Evolutionary conservation across 2,113 vertebrate genomes (phyloP).

Genomic region (Microtus ochrogaster): DNA sequence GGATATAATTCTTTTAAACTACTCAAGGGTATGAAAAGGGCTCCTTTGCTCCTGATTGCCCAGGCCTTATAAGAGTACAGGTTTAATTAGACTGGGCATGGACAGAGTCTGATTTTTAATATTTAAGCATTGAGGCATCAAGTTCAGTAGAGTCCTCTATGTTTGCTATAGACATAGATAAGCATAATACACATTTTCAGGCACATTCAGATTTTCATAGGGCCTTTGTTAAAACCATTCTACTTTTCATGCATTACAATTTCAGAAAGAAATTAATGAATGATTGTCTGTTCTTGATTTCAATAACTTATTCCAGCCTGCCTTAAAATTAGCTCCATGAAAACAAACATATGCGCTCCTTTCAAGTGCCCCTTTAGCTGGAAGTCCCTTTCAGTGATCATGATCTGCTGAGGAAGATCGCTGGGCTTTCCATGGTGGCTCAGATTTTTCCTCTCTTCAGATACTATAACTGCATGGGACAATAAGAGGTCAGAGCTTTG

Average conservation of each 20-base stretch:
- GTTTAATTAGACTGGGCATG: background rate
- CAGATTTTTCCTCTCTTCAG: background rate
- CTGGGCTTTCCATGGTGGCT: background rate
- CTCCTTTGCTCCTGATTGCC: background rate
- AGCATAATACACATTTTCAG: background rate
- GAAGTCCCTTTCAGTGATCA: background rate
- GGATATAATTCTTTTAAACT: background rate
- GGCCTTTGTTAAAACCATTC: background rate
- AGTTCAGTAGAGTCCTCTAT: background rate
- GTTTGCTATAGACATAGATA: background rate
- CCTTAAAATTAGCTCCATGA: background rate
- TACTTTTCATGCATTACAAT: background rate
- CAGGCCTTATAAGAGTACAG: fast-evolving
- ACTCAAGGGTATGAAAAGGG: background rate
- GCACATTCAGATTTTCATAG: background rate
- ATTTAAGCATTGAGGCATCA: background rate
- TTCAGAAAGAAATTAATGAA: background rate
- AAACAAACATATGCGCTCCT: background rate
- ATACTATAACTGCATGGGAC: background rate
- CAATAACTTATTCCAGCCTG: background rate
- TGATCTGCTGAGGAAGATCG: background rate
- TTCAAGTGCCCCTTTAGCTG: background rate
- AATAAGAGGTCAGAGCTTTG: background rate
- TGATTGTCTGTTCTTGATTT: background rate
- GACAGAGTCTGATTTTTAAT: background rate